A percentile compares a stretch with the other conserved stretches of the same genome.
Evolutionary conservation across 2,113 vertebrate genomes (phyloP).

Genomic region (Perca schrenkii): DNA sequence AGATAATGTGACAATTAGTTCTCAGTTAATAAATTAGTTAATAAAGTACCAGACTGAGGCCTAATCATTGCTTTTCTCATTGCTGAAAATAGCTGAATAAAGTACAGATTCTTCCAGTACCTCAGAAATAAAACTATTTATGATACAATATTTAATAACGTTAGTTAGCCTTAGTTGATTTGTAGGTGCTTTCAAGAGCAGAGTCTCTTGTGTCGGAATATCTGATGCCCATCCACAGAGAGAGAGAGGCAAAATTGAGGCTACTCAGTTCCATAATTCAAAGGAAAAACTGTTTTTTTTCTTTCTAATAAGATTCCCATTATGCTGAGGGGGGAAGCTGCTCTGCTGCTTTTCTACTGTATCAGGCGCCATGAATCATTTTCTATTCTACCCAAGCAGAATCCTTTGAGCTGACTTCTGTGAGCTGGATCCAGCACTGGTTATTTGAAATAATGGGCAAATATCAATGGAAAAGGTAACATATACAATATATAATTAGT

Average conservation of each 20-base stretch:
- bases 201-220: not conserved
- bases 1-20: constrained; percentile 39
- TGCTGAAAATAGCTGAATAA: constrained; percentile 1
- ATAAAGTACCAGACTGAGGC: not conserved
- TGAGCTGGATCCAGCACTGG: constrained; percentile 4
- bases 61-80: constrained; percentile 3
- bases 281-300: not conserved
- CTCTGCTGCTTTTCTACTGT: constrained; percentile 7
- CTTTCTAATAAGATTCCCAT: constrained; percentile 20
- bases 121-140: not conserved
- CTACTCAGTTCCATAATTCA: constrained; percentile 16
- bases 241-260: not conserved
- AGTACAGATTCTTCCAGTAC: not conserved
- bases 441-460: not conserved
- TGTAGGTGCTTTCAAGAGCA: constrained; percentile 6
- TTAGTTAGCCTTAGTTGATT: not conserved
- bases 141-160: not conserved
- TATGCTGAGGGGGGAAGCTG: not conserved
- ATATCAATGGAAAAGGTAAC: not conserved
- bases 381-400: not conserved
- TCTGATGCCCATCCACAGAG: constrained; percentile 6
- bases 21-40: constrained; percentile 42
- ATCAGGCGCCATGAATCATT: constrained; percentile 3
- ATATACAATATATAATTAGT: not conserved
- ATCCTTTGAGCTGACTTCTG: not conserved